Conservation (phyloP, 2,113 vertebrate genomes). For the Lichenostomus cassidix region DNA sequence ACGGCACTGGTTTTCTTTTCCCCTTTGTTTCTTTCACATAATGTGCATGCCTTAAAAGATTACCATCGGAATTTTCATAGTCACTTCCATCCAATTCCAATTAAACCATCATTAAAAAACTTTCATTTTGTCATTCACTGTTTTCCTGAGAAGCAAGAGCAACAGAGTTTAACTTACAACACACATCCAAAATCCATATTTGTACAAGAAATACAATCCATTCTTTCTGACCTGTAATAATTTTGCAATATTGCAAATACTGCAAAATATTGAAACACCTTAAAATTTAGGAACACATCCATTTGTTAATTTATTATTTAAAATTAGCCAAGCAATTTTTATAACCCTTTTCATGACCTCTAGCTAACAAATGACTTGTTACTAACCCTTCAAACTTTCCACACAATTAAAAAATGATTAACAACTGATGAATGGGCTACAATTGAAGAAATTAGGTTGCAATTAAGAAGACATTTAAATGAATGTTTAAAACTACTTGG, state of each 20-base stretch:
- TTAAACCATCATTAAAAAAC: neutral
- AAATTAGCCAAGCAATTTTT: slow-evolving; percentile 62
- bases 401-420: slow-evolving; percentile 73
- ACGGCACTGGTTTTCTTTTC: neutral
- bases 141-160: neutral
- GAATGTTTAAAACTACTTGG: slow-evolving; percentile 61
- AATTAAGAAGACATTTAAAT: slow-evolving; percentile 68
- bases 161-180: neutral
- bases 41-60: neutral
- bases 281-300: neutral
- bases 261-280: neutral
- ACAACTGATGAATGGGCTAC: slow-evolving; percentile 65
- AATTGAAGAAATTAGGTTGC: slow-evolving; percentile 67
- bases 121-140: neutral
- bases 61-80: neutral
- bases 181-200: neutral
- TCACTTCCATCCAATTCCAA: neutral
- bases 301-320: slow-evolving; percentile 59
- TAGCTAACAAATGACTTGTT: slow-evolving; percentile 69
- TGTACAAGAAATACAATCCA: neutral
- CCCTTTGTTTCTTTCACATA: neutral
- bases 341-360: slow-evolving; percentile 62
- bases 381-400: slow-evolving; percentile 69
- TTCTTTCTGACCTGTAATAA: neutral
- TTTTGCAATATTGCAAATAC: neutral